Conservation (phyloP, 2,888 invertebrate genomes). For the Cremastinae sp. region DNA sequence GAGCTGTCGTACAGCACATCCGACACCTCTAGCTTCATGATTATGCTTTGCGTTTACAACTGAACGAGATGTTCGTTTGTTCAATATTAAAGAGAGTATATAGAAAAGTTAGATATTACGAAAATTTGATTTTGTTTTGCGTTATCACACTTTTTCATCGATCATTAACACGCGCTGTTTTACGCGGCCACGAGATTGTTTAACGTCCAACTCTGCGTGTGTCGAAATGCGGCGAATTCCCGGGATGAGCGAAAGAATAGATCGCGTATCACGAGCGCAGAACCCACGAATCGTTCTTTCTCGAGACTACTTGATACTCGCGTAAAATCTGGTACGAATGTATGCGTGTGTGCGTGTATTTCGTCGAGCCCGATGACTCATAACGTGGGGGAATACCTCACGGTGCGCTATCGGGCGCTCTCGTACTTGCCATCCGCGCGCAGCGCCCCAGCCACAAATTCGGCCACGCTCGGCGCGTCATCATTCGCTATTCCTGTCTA, state of each 20-base stretch:
- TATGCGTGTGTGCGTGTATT: slow-evolving; percentile 10
- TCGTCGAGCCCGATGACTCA: slow-evolving; percentile 74
- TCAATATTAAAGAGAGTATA: too few relatives aligned
- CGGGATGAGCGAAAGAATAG: slow-evolving; percentile 16
- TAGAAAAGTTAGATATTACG: too few relatives aligned
- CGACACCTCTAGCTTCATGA: slow-evolving; percentile 84
- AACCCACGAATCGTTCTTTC: slow-evolving; percentile 38
- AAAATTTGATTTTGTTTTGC: background rate
- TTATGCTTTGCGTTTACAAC: slow-evolving; percentile 48
- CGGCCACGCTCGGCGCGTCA: slow-evolving; percentile 26
- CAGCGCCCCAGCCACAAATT: too few relatives aligned
- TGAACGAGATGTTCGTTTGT: too few relatives aligned
- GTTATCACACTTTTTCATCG: background rate
- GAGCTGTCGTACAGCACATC: slow-evolving; percentile 84
- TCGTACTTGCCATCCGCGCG: slow-evolving; percentile 57
- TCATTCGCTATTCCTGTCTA: slow-evolving; percentile 61
- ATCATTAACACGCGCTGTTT: background rate
- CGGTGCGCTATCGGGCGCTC: slow-evolving; percentile 45
- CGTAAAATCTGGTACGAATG: slow-evolving; percentile 63
- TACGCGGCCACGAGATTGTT: background rate
- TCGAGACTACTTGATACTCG: slow-evolving; percentile 56
- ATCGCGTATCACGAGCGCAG: slow-evolving; percentile 16
- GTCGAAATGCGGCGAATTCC: slow-evolving; percentile 22
- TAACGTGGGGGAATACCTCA: slow-evolving; percentile 78
- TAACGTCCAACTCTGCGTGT: background rate